A percentile compares a stretch with the other conserved stretches of the same genome.
Evolutionary conservation across 2,797 vertebrate species (phyloP).

Genomic region (Anableps anableps): DNA sequence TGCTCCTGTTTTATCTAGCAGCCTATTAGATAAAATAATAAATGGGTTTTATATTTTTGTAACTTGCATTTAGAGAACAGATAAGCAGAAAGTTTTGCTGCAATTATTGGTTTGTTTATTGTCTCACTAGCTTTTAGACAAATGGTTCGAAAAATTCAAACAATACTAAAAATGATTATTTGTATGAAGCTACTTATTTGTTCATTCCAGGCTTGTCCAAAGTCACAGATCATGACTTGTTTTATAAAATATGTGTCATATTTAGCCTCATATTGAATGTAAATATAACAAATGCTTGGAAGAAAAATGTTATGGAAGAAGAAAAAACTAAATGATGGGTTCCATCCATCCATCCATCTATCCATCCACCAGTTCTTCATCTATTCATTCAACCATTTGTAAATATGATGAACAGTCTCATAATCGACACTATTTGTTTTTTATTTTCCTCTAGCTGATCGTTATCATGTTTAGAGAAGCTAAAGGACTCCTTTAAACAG

Average conservation of each 20-base stretch:
- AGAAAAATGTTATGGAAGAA: not conserved
- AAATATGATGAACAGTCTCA: not conserved
- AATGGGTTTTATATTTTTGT: not conserved
- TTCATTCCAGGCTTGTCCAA: not conserved
- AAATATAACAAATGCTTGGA: not conserved
- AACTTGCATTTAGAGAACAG: not conserved
- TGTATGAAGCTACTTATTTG: not conserved
- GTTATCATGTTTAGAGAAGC: not conserved
- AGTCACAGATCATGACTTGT: not conserved
- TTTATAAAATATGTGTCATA: not conserved
- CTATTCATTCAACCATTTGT: not conserved
- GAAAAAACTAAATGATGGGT: not conserved
- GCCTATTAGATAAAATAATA: slow-evolving; percentile 21
- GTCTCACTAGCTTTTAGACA: not conserved
- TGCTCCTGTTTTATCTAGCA: not conserved
- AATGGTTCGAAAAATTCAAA: not conserved
- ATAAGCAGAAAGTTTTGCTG: not conserved
- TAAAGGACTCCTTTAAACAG: not conserved
- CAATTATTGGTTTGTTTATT: not conserved
- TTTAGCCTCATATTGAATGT: not conserved
- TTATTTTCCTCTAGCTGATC: not conserved
- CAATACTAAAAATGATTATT: not conserved
- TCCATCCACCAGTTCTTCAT: not conserved
- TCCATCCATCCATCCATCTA: not conserved
- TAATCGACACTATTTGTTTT: not conserved